Conservation (phyloP, 2,113 vertebrate species). For the Caloenas nicobarica region DNA sequence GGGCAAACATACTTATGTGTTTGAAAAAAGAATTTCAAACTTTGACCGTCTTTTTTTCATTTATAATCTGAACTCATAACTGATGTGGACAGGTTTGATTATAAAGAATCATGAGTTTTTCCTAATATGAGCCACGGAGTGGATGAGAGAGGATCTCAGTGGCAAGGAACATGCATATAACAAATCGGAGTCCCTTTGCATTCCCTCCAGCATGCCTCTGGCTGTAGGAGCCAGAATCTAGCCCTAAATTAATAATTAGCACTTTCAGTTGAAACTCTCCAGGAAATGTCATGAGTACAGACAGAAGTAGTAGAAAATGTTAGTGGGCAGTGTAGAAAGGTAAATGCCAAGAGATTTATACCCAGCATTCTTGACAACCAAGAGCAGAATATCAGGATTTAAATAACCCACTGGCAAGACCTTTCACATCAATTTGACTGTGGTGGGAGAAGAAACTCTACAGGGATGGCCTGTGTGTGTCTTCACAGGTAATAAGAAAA, state of each 20-base stretch:
- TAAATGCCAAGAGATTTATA: conserved; percentile 48
- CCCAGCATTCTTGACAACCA: conserved; percentile 41
- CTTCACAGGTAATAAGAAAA: conserved; percentile 40
- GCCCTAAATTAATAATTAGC: conserved; percentile 71
- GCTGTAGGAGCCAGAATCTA: conserved; percentile 62
- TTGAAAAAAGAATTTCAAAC: not conserved
- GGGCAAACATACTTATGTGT: not conserved
- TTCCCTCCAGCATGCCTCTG: conserved; percentile 68
- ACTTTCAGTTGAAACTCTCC: conserved; percentile 31
- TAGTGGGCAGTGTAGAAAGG: conserved; percentile 42
- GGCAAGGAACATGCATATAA: not conserved
- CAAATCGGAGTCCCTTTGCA: conserved; percentile 39
- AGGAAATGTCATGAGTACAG: conserved; percentile 53
- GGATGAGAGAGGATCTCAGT: not conserved
- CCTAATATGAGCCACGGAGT: not conserved
- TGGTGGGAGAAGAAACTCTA: conserved; percentile 40
- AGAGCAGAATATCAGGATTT: conserved; percentile 36
- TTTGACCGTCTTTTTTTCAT: not conserved
- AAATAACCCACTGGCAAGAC: conserved; percentile 53
- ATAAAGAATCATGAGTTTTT: not conserved
- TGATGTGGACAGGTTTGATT: not conserved
- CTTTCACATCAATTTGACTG: conserved; percentile 51
- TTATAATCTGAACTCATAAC: not conserved
- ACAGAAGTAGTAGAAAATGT: conserved; percentile 24
- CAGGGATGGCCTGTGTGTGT: not conserved